These are phyloP conservation scores for Protonibea diacanthus DNA, from an alignment of 2,797 vertebrate genomes.

Conservation along the genomic window DNA sequence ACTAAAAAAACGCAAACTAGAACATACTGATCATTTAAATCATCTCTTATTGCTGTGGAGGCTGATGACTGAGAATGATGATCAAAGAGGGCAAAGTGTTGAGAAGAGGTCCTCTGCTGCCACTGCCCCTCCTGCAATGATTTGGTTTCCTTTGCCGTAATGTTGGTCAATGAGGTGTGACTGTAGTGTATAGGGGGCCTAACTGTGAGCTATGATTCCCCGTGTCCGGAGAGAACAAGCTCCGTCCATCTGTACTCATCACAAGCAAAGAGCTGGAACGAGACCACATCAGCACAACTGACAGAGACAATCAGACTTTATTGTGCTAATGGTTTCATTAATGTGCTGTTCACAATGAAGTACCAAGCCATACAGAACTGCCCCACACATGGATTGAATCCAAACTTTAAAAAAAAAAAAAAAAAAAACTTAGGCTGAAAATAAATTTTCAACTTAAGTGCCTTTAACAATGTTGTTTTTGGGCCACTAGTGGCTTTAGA, in stretches of 20 bases:
- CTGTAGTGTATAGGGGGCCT: constrained; percentile 72
- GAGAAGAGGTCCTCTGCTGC: constrained; percentile 57
- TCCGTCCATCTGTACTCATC: constrained; percentile 81
- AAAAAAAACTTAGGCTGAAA: constrained; percentile 9
- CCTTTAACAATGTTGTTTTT: not conserved
- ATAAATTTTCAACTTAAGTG: constrained; percentile 12
- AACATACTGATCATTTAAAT: constrained; percentile 34
- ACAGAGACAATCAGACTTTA: constrained; percentile 81
- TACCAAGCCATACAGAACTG: constrained; percentile 22
- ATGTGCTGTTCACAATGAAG: constrained; percentile 63
- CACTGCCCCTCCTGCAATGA: constrained; percentile 56
- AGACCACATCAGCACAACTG: constrained; percentile 83
- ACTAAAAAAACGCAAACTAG: constrained; percentile 15
- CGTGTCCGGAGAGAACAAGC: constrained; percentile 69
- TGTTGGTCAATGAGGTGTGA: constrained; percentile 79
- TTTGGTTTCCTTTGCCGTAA: constrained; percentile 80
- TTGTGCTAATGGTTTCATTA: constrained; percentile 67
- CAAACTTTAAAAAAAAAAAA: constrained; percentile 42
- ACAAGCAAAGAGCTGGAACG: constrained; percentile 70
- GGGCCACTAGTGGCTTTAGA: not conserved
- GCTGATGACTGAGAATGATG: constrained; percentile 54
- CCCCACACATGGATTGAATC: constrained; percentile 23
- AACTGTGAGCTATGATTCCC: constrained; percentile 78
- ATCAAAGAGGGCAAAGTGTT: constrained; percentile 54
- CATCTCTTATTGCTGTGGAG: constrained; percentile 22